These are phyloP conservation scores for Rhodeus uyekii DNA, from an alignment of 2,797 vertebrate genomes.

Conservation along the genomic window DNA sequence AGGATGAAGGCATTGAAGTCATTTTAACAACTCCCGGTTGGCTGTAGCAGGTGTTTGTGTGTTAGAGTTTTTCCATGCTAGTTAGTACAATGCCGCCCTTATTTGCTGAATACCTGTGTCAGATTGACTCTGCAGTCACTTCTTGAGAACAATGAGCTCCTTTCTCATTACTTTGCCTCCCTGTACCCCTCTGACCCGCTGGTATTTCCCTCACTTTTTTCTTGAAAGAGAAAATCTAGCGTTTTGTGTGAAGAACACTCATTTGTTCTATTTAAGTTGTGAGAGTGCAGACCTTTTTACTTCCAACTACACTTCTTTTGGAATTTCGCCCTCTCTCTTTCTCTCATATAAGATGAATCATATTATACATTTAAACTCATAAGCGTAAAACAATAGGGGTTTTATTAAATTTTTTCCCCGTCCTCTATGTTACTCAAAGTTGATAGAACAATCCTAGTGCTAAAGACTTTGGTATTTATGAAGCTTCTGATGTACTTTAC, in stretches of 20 bases:
- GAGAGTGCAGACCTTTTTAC: neutral
- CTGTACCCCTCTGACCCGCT: conserved; percentile 57
- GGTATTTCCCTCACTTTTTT: conserved; percentile 56
- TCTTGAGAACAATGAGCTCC: conserved; percentile 75
- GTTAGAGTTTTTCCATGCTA: conserved; percentile 50
- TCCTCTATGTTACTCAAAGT: conserved; percentile 8
- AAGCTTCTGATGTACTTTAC: conserved; percentile 38
- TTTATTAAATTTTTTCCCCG: conserved; percentile 44
- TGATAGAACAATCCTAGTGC: neutral
- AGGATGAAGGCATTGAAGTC: conserved; percentile 38
- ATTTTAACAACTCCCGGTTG: conserved; percentile 50
- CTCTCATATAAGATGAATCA: conserved; percentile 33
- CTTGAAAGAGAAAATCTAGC: conserved; percentile 55
- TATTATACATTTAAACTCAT: conserved; percentile 45
- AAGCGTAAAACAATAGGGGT: conserved; percentile 40
- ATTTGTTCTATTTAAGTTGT: conserved; percentile 23
- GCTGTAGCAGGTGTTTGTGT: conserved; percentile 68
- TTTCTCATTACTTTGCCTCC: conserved; percentile 68
- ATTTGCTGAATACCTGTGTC: conserved; percentile 80
- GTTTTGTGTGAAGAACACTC: conserved; percentile 5
- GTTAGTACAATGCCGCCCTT: conserved; percentile 74
- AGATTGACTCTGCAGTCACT: conserved; percentile 69
- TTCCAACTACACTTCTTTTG: neutral
- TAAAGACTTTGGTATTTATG: conserved; percentile 49
- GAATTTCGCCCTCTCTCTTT: conserved; percentile 15